These are phyloP conservation scores for Nothobranchius kuhntae DNA, from an alignment of 2,113 vertebrate genomes.

Conservation along the genomic window DNA sequence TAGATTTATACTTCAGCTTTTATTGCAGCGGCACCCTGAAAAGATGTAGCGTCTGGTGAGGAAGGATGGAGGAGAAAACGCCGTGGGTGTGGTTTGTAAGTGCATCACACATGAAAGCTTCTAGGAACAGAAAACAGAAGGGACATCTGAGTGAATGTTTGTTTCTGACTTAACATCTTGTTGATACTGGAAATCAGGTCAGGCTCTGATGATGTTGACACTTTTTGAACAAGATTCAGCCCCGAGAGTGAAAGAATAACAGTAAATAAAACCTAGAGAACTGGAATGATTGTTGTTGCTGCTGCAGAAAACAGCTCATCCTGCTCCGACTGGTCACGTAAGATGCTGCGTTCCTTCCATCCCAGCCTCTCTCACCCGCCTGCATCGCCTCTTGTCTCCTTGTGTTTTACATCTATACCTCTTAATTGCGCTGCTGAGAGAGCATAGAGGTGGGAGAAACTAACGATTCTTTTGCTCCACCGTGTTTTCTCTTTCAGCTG, in stretches of 20 bases:
- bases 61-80: constrained; percentile 2
- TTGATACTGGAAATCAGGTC: too few relatives aligned
- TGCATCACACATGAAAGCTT: neutral
- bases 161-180: too few relatives aligned
- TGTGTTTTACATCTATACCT: constrained; percentile 44
- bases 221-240: too few relatives aligned
- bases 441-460: constrained; percentile 7
- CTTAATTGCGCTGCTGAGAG: constrained; percentile 62
- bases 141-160: neutral
- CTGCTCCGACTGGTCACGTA: constrained; percentile 6
- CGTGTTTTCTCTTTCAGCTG: constrained; percentile 46
- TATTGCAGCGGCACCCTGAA: constrained; percentile 17
- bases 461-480: constrained; percentile 60
- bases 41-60: constrained; percentile 25
- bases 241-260: too few relatives aligned
- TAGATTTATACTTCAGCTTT: constrained; percentile 43
- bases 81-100: constrained; percentile 12
- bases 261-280: too few relatives aligned
- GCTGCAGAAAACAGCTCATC: too few relatives aligned
- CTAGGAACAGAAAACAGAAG: neutral
- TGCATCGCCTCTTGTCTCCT: neutral
- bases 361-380: neutral
- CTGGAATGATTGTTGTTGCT: too few relatives aligned
- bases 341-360: constrained; percentile 22
- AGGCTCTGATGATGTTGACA: too few relatives aligned